A percentile compares a stretch with the other conserved stretches of the same genome.
Conservation (phyloP, 2,113 vertebrate genomes). For the Sinocyclocheilus anophthalmus region DNA sequence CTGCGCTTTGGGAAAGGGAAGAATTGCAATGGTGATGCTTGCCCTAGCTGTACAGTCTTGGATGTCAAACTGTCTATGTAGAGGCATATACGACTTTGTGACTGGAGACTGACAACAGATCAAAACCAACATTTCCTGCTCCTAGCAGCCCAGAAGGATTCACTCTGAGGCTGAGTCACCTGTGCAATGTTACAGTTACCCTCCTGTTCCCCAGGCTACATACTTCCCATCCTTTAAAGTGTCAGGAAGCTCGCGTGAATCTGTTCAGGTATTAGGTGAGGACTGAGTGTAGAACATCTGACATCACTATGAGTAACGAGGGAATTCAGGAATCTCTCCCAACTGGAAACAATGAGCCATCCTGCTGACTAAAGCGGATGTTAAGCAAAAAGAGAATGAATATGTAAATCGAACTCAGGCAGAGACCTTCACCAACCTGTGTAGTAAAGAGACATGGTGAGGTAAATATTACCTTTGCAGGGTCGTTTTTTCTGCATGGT, state of each 20-base stretch:
- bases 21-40: background rate
- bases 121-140: conserved; percentile 25
- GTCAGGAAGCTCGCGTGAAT: background rate
- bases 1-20: background rate
- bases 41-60: background rate
- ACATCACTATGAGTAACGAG: background rate
- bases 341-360: background rate
- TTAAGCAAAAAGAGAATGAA: background rate
- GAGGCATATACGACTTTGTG: background rate
- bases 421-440: background rate
- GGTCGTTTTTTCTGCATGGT: background rate
- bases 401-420: conserved; percentile 21
- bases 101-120: background rate
- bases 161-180: conserved; percentile 12
- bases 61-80: background rate
- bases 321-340: conserved; percentile 7
- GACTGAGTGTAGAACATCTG: background rate
- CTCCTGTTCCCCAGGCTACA: background rate
- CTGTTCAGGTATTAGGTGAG: background rate
- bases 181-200: background rate
- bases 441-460: background rate
- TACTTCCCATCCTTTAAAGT: background rate
- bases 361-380: background rate
- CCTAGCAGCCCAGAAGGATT: background rate
- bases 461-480: background rate